Percentiles rank a stretch among this genome's conserved stretches.
phyloP scores from a whole-genome alignment of 2,888 invertebrate species.

The Anticlea derivata region DNA sequence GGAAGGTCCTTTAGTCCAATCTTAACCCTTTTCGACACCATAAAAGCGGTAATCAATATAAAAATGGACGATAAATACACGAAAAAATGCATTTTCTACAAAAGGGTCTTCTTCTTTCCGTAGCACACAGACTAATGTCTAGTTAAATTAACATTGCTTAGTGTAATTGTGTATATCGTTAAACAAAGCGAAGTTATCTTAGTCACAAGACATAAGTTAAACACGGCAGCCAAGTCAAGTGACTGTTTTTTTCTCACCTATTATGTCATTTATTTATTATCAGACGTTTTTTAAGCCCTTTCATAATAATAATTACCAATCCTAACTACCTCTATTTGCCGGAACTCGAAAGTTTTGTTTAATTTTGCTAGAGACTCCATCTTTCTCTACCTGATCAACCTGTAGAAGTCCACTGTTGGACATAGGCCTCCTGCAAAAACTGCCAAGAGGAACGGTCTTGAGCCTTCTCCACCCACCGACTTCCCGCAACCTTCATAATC shows the following conservation, averaged over 20 bases:
- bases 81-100: conserved; percentile 54
- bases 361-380: no score
- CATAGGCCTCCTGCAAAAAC: no score
- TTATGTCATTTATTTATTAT: no score
- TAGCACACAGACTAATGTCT: conserved; percentile 41
- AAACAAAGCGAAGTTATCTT: conserved; percentile 45
- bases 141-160: conserved; percentile 26
- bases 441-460: no score
- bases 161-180: conserved; percentile 23
- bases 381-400: no score
- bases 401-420: no score
- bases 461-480: no score
- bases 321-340: no score
- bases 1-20: conserved; percentile 49
- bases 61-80: conserved; percentile 60
- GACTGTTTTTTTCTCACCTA: conserved; percentile 10
- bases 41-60: conserved; percentile 51
- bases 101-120: conserved; percentile 38
- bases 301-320: no score
- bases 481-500: no score
- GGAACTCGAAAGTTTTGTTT: no score
- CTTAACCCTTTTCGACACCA: conserved; percentile 57
- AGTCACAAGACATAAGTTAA: conserved; percentile 46
- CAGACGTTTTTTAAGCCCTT: no score
- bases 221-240: conserved; percentile 25